Evolutionary conservation across 2,113 vertebrate species (phyloP).

Genomic region (Melanerpes aurifrons): DNA sequence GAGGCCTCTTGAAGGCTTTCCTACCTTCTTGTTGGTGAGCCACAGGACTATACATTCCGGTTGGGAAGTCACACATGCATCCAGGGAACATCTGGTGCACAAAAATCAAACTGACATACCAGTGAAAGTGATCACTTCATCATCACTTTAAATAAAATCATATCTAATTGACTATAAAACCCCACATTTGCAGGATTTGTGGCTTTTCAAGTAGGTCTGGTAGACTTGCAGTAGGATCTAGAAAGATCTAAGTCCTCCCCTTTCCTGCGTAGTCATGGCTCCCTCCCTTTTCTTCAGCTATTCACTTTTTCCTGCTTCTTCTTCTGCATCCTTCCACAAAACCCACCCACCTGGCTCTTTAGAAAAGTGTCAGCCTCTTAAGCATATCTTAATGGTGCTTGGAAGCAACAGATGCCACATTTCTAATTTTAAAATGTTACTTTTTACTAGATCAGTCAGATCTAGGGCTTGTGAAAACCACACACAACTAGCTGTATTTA

Average conservation of each 20-base stretch:
- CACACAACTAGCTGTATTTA: neutral
- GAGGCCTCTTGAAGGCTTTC: neutral
- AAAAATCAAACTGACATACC: neutral
- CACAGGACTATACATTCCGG: neutral
- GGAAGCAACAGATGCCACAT: neutral
- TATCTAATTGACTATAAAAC: neutral
- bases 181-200: neutral
- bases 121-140: neutral
- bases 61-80: neutral
- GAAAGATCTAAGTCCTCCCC: neutral
- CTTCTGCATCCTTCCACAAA: neutral
- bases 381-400: neutral
- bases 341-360: neutral
- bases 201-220: neutral
- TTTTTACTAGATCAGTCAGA: neutral
- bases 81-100: neutral
- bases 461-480: neutral
- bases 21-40: neutral
- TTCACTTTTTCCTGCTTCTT: neutral
- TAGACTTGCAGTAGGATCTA: neutral
- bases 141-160: neutral
- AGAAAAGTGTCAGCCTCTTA: neutral
- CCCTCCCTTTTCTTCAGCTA: neutral
- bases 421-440: neutral
- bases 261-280: neutral